Base-by-base conservation (phyloP, 1,140 invertebrate genomes). In the Gonioctena quinquepunctata region DNA sequence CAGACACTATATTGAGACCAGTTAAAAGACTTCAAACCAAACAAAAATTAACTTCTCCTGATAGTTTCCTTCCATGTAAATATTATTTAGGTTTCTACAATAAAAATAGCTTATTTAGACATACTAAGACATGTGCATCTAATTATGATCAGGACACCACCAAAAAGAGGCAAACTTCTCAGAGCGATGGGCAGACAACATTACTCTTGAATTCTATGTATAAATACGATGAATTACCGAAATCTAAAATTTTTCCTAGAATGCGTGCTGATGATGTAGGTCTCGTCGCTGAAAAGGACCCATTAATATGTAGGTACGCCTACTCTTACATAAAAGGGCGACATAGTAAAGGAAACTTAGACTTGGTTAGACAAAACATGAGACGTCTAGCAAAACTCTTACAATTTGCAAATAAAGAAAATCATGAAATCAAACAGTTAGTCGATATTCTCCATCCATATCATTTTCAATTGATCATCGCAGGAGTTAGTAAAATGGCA, bases 81-180 rank as follows among this genome's bases (percentile, higher is more conserved):
- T 64, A 72, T 64, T 72, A 66, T 64, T 69, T 69, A 49, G 66
- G 70, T 26, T 72, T 26, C 27, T 69, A 72, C 57, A 66, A 57
- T 19, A 66, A 25, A 42, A 72, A 69, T 48, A 26, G 16, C 59
- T 64, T 72, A 48, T 72, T 23, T 56, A 72, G 48, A 56, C 66
- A 69, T 22, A 69, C 57, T 19, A 72, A 72, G 33, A 49, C 7
- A 69, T 72, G 68, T 66, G 25, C 65, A 65, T 65, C 42, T 54
- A 65, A 65, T 21, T 52, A 65, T 65, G 62, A 65, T 21, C 56
- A 65, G n/a, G 65, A 66, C 7, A 54, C 11, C 18, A 54, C 52
- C 52, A 18, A n/a, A 21, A 54, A 18, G 18, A 21, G 33, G n/a
- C 33, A 42, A n/a, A 42, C 33, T 8, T 8, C 33, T 42, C 33